Percentiles rank a stretch among this genome's conserved stretches.
phyloP scores from a whole-genome alignment of 2,113 vertebrate species.

The Anseranas semipalmata region DNA sequence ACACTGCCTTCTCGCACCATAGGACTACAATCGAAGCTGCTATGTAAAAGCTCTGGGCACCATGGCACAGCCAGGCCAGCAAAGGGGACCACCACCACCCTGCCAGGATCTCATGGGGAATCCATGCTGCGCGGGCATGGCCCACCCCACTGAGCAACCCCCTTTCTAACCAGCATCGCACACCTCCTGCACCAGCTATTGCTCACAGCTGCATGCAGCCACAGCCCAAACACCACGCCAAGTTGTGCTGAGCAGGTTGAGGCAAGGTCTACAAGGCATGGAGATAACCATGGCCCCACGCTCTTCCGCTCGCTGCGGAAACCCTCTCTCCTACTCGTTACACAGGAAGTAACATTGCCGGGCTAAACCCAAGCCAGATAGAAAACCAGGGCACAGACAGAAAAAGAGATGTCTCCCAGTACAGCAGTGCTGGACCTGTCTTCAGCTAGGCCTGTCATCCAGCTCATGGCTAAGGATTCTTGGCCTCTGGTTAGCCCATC shows the following conservation, averaged over 20 bases:
- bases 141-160: background rate
- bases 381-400: background rate
- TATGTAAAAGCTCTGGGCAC: background rate
- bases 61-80: background rate
- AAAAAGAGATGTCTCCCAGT: background rate
- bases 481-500: background rate
- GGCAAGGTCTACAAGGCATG: background rate
- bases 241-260: background rate
- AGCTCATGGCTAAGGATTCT: background rate
- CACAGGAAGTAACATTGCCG: background rate
- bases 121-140: background rate
- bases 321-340: background rate
- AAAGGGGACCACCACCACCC: background rate
- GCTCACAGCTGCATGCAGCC: background rate
- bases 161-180: background rate
- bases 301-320: background rate
- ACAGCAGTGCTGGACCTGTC: background rate
- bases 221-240: background rate
- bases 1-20: too few species aligned
- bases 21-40: background rate
- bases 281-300: background rate
- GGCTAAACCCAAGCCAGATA: background rate
- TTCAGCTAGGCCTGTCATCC: background rate
- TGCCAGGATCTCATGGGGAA: background rate
- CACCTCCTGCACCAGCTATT: background rate